A percentile compares a stretch with the other conserved stretches of the same genome.
phyloP scores from a whole-genome alignment of 2,797 vertebrate species.

The Tarsius wallacei region DNA sequence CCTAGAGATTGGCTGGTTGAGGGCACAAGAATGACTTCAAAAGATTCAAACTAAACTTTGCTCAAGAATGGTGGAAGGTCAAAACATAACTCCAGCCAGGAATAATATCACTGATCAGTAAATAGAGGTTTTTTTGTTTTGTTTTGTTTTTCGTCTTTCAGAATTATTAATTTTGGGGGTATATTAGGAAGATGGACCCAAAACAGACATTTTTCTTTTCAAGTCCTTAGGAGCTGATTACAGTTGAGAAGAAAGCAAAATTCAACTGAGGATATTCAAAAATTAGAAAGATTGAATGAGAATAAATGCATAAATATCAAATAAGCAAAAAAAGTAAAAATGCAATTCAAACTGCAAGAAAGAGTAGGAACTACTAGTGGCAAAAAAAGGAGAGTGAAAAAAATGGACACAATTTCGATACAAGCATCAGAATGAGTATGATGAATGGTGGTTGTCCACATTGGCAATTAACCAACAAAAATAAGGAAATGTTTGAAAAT shows the following conservation, averaged over 20 bases:
- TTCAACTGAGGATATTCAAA: background rate
- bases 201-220: background rate
- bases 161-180: background rate
- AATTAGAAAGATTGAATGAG: constrained; percentile 43
- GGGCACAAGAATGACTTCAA: background rate
- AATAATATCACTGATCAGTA: background rate
- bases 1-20: background rate
- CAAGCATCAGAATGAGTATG: background rate
- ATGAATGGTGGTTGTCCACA: background rate
- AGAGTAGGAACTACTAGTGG: background rate
- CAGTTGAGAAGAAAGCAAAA: background rate
- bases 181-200: background rate
- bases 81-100: background rate
- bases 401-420: constrained; percentile 23
- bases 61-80: background rate
- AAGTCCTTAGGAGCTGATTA: background rate
- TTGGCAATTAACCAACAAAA: constrained; percentile 8
- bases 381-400: background rate
- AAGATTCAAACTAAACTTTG: background rate
- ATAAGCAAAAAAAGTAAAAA: constrained; percentile 37
- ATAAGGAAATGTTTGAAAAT: constrained; percentile 6
- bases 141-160: background rate
- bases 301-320: constrained; percentile 23
- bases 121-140: background rate
- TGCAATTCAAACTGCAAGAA: background rate